Evolutionary conservation across 2,888 invertebrate genomes (phyloP), one percentile per base, ranked within the genome.

Genomic region (Aethes cnicana): DNA sequence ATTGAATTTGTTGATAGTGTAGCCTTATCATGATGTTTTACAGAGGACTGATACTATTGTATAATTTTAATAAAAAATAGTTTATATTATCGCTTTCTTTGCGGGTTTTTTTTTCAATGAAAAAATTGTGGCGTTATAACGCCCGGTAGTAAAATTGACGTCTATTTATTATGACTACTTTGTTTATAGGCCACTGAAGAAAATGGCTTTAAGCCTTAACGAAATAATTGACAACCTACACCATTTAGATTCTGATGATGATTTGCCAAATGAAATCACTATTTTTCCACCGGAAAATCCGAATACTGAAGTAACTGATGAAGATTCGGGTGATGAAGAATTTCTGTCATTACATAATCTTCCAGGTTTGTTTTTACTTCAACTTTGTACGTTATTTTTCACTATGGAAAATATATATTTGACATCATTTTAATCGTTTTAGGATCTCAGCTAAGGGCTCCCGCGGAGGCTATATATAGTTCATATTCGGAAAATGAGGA

Each of bases 401-500:
- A n/a, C n/a, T n/a, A n/a, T n/a, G n/a, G n/a, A n/a, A n/a, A n/a
- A n/a, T n/a, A n/a, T n/a, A n/a, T n/a, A n/a, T n/a, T n/a, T n/a
- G n/a, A n/a, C n/a, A n/a, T n/a, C n/a, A n/a, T n/a, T n/a, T n/a
- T n/a, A n/a, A n/a, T n/a, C n/a, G n/a, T n/a, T n/a, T 28, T 28
- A 28, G 11, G 12, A 11, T 11, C 12, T 11, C 11, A 28, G 28
- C 28, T 28, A 11, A 28, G 28, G 28, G 28, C 1, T n/a, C n/a
- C n/a, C n/a, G n/a, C n/a, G n/a, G 28, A 30, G 28, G 12, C 12
- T 12, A 11, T 30, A 12, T 30, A 30, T 11, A 30, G 28, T 14
- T 30, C 12, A 30, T n/a, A n/a, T n/a, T 30, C 12, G 28, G 28
- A 30, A 30, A 30, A 30, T 30, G 14, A 30, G 28, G 28, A 30